A percentile compares a stretch with the other conserved stretches of the same genome.
These are phyloP conservation scores for Oenanthe melanoleuca DNA, from an alignment of 2,113 vertebrate genomes.

Conservation along the genomic window DNA sequence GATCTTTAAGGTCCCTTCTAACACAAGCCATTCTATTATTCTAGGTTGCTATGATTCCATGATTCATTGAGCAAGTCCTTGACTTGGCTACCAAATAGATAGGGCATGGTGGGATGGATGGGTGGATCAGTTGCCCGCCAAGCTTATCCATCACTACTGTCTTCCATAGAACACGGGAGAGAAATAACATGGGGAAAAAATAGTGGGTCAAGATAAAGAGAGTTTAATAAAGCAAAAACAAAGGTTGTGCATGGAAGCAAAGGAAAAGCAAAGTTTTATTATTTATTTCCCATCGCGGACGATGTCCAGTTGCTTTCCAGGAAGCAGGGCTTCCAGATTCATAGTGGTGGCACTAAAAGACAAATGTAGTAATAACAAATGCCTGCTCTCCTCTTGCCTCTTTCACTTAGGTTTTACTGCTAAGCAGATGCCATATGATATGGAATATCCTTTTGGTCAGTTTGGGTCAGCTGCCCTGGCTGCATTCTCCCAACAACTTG, in stretches of 20 bases:
- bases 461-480: not conserved
- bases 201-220: not conserved
- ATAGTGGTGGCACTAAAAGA: not conserved
- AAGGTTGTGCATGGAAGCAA: rapidly evolving
- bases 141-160: not conserved
- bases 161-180: rapidly evolving
- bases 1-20: not conserved
- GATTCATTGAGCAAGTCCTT: not conserved
- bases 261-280: not conserved
- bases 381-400: not conserved
- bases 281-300: not conserved
- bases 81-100: not conserved
- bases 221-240: not conserved
- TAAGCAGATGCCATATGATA: not conserved
- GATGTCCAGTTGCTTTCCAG: not conserved
- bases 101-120: not conserved
- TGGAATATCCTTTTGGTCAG: not conserved
- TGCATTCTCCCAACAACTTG: not conserved
- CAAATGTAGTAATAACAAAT: not conserved
- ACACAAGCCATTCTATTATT: not conserved
- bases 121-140: not conserved
- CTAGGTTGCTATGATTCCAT: not conserved
- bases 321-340: not conserved
- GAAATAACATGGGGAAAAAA: not conserved
- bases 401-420: not conserved